Evolutionary conservation across 92 coral and sea anemone genomes (phyloP).

Genomic region (Metridium senile): DNA sequence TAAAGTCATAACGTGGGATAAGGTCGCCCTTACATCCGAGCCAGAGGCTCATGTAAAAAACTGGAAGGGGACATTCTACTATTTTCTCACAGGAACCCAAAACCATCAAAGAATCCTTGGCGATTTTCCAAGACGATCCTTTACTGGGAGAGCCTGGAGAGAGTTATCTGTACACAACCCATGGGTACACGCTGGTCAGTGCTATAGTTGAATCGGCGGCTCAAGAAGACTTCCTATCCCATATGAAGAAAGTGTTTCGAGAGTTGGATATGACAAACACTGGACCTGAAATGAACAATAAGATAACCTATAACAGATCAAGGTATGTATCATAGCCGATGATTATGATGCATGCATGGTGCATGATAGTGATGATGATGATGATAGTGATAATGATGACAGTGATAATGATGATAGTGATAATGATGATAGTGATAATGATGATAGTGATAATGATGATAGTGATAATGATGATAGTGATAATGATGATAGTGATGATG

Average conservation of each 20-base stretch:
- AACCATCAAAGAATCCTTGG: conserved; percentile 73
- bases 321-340: conserved; percentile 51
- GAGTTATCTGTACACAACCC: conserved; percentile 76
- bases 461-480: not conserved
- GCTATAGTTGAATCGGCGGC: conserved; percentile 89
- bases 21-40: too few species aligned
- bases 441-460: not conserved
- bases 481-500: not conserved
- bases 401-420: not conserved
- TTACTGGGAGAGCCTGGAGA: conserved; percentile 79
- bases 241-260: conserved; percentile 75
- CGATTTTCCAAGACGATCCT: conserved; percentile 87
- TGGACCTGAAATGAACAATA: conserved; percentile 68
- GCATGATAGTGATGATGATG: not conserved
- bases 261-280: conserved; percentile 92
- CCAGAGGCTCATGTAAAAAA: too few species aligned
- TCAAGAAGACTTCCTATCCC: conserved; percentile 64
- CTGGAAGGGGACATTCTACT: too few species aligned
- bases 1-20: too few species aligned
- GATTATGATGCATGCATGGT: not conserved
- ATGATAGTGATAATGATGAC: not conserved
- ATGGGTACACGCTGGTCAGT: conserved; percentile 90
- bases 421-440: not conserved
- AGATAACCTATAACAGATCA: conserved; percentile 79
- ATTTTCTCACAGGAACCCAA: conserved; percentile 51